Percentiles rank a stretch among this genome's conserved stretches.
Evolutionary conservation across 1,140 invertebrate genomes (phyloP).

Genomic region (Vollenhovia emeryi): DNA sequence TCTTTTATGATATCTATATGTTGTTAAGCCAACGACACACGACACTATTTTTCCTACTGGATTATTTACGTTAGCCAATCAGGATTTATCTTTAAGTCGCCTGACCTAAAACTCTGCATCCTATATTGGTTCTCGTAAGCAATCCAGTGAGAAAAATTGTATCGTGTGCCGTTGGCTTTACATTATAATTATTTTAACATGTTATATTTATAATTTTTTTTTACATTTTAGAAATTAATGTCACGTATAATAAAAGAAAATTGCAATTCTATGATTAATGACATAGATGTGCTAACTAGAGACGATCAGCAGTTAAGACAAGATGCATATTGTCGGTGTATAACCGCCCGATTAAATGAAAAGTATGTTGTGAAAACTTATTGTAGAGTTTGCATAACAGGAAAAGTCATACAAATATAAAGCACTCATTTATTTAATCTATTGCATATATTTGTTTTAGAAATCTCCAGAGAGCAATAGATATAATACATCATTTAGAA

Average conservation of each 20-base stretch:
- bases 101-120: too few species aligned
- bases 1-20: background rate
- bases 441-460: conserved; percentile 60
- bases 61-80: too few species aligned
- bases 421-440: conserved; percentile 32
- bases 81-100: too few species aligned
- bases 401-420: conserved; percentile 1
- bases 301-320: conserved; percentile 71
- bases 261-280: conserved; percentile 69
- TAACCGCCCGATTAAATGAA: conserved; percentile 71
- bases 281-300: conserved; percentile 78
- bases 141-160: too few species aligned
- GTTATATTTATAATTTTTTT: too few species aligned
- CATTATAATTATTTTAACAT: too few species aligned
- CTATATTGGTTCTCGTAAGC: too few species aligned
- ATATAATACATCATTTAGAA: conserved; percentile 73
- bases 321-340: conserved; percentile 70
- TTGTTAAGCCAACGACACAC: too few species aligned
- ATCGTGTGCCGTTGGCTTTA: too few species aligned
- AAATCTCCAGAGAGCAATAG: conserved; percentile 72
- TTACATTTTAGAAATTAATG: conserved; percentile 74
- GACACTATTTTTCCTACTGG: too few species aligned
- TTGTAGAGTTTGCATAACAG: conserved; percentile 24
- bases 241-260: conserved; percentile 78
- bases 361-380: conserved; percentile 64